phyloP scores from a whole-genome alignment of 30 jellyfish, hydroid and myxozoan species.

The Turritopsis dohrnii region DNA sequence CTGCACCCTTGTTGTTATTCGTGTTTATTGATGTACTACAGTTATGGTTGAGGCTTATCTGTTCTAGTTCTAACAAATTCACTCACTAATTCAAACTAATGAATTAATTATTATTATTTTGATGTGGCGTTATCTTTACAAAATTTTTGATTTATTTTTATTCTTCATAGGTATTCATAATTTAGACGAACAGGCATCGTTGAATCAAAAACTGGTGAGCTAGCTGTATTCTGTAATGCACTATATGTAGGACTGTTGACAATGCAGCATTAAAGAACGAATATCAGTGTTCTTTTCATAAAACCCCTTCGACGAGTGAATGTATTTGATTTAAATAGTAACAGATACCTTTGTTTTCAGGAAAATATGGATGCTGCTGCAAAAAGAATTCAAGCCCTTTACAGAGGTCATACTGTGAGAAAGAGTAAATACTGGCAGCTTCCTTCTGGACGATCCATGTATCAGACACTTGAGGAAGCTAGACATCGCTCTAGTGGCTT shows the following conservation, averaged over 20 bases:
- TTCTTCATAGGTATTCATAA: conserved; percentile 46
- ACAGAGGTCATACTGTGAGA: conserved; percentile 74
- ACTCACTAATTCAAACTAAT: too few relatives aligned
- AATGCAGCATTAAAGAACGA: neutral
- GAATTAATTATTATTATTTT: too few relatives aligned
- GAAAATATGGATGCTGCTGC: conserved; percentile 74
- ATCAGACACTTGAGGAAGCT: conserved; percentile 48
- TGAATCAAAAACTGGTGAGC: conserved; percentile 52
- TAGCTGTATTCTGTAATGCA: neutral
- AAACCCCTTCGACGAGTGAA: too few relatives aligned
- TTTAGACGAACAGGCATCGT: conserved; percentile 53
- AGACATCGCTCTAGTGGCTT: conserved; percentile 13
- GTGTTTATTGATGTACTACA: conserved; percentile 56
- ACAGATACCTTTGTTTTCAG: conserved; percentile 45
- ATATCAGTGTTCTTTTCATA: neutral
- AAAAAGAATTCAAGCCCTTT: conserved; percentile 71
- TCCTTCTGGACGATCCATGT: conserved; percentile 64
- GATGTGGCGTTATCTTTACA: too few relatives aligned
- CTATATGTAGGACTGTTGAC: neutral
- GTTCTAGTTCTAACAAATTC: too few relatives aligned
- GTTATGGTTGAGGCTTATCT: too few relatives aligned
- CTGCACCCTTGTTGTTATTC: neutral
- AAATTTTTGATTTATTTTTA: conserved; percentile 27
- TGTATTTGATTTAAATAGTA: too few relatives aligned
- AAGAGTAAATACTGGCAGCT: conserved; percentile 58